Base-by-base conservation (phyloP, 2,888 invertebrate genomes). In the Tromatobia lineatoria region DNA sequence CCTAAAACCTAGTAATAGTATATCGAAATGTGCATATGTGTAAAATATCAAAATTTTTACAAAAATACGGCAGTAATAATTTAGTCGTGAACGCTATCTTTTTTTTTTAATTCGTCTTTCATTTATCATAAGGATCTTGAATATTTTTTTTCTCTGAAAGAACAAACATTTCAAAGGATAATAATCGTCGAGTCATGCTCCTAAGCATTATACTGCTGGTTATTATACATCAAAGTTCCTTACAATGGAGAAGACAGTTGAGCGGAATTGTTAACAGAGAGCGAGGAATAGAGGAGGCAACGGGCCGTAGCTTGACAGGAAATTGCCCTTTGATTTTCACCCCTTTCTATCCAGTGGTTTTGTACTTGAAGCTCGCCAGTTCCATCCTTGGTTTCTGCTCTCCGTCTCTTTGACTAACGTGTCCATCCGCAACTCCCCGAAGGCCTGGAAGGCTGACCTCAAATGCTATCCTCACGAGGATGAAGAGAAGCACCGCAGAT, bases 271-370 rank as follows among this genome's bases (percentile, higher is more conserved):
- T 84, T 82, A 71, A 75, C 75, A 50, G 50, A 61, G 42, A 50
- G 38, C 25, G 15, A 13, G 79, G 66, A 73, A 81, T 66, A 83
- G 80, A 82, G 75, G 85, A 86, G 77, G 75, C 87, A 85, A 77
- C 83, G 87, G 83, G 73, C 76, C 88, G 85, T 86, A 76, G 82
- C 81, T 83, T 85, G 85, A 69, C 88, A 88, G 91, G 91, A 91
- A 91, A 91, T 91, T 91, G 86, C 87, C 87, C 87, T 86, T 83
- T 88, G 85, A 82, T 80, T 85, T 80, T 76, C 75, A 82, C 87
- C 76, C 80, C 85, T 74, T 80, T 80, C 66, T 75, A 18, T 29
- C n/a, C 61, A 45, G 20, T 57, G 38, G 42, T 34, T 47, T 70
- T 78, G 69, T 84, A 57, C 78, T 74, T 69, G 54, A 64, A 77